Base-by-base conservation (phyloP, 2,888 invertebrate species). In the Drosophila cognata region DNA sequence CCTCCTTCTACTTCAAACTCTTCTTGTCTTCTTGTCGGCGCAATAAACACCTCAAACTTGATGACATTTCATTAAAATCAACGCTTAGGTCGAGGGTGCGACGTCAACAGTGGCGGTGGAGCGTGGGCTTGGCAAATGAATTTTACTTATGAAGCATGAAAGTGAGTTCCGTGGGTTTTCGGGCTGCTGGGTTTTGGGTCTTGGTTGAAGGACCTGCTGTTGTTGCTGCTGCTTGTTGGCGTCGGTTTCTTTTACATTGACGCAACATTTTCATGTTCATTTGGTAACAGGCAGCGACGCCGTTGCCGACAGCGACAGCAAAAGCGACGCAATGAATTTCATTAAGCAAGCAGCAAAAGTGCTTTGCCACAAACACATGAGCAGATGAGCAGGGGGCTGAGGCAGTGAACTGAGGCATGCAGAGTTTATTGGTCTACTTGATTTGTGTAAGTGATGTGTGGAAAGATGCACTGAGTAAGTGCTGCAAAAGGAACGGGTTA, bases 41-140 rank as follows among this genome's bases (percentile, higher is more conserved):
- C 87, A 89, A 91, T 91, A 90, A 91, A 91, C 89, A 90, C 90
- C 91, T 91, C 81, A 90, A 89, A 91, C 83, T 91, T 85, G 89
- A 91, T 90, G 90, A 90, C 91, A 91, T 91, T 92, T 91, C 90
- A 91, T 90, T 92, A 91, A 90, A 91, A 90, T 84, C 90, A 85
- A 84, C 84, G 74, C 81, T n/a, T 21, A 21, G 57, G 57, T 41
- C 10, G 57, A 31, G 29, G 29, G n/a, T 29, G 29, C n/a, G 38
- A 29, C 55, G 28, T 11, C 28, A n/a, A 29, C 28, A n/a, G 56
- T 33, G 62, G 57, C 60, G 61, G 66, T 38, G 35, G 43, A 63
- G 21, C 46, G 50, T 53, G 36, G 82, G 73, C 68, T 71, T 70
- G 85, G 72, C 84, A 88, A 85, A 84, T 88, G 85, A 85, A 88